phyloP scores from a whole-genome alignment of 2,888 invertebrate genomes.

The Pollenia labialis region DNA sequence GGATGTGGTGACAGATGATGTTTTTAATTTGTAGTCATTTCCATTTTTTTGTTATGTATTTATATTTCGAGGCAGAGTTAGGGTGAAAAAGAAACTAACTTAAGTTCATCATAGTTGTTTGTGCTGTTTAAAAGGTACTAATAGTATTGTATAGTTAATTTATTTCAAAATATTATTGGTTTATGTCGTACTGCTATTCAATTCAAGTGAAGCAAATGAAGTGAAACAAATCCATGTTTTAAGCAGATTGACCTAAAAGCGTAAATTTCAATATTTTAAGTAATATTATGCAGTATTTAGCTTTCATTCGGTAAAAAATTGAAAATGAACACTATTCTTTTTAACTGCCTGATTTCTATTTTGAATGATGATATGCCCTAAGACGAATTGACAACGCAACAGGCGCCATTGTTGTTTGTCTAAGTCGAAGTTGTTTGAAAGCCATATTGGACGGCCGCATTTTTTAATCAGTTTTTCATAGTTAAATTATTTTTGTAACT shows the following conservation, averaged over 20 bases:
- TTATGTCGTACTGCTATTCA: neutral
- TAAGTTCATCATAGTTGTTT: slow-evolving; percentile 1
- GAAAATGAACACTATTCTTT: too few species aligned
- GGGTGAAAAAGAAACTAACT: neutral
- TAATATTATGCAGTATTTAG: neutral
- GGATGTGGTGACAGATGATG: slow-evolving; percentile 14
- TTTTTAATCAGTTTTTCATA: too few species aligned
- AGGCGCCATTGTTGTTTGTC: too few species aligned
- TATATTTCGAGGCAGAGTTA: too few species aligned
- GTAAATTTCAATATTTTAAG: neutral
- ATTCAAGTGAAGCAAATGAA: neutral
- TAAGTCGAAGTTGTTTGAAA: too few species aligned
- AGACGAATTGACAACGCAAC: too few species aligned
- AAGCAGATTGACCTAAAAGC: slow-evolving; percentile 25
- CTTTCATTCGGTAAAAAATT: neutral
- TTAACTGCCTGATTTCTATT: too few species aligned
- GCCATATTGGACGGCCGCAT: too few species aligned
- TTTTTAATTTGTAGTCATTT: slow-evolving; percentile 6
- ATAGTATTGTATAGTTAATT: neutral
- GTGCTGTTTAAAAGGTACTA: neutral
- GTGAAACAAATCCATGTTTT: neutral
- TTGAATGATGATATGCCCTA: too few species aligned
- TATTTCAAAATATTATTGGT: neutral
- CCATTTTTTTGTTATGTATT: neutral
- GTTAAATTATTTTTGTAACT: too few species aligned